Conservation (phyloP, 2,113 vertebrate species). For the Petromus typicus region DNA sequence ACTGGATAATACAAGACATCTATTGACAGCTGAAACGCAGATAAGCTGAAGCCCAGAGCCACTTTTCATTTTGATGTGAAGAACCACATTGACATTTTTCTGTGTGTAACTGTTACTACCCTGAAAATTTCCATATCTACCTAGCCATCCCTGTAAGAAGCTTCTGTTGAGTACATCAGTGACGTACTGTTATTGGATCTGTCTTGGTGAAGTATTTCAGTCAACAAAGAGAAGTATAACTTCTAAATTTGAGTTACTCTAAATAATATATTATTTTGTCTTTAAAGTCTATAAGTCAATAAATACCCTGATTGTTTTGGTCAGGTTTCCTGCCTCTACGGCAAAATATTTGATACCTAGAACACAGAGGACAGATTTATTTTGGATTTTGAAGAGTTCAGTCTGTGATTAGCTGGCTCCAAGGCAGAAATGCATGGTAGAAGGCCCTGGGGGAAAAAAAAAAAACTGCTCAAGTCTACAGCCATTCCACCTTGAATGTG, state of each 20-base stretch:
- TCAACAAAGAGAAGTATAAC: neutral
- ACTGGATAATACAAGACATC: neutral
- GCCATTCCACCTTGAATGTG: too few species aligned
- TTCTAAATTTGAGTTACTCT: neutral
- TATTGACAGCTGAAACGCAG: neutral
- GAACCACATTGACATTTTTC: neutral
- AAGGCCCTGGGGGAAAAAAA: neutral
- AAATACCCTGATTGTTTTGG: neutral
- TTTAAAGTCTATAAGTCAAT: neutral
- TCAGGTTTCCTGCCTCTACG: neutral
- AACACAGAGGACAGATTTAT: neutral
- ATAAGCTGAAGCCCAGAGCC: neutral
- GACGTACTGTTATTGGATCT: neutral
- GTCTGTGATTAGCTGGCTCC: neutral
- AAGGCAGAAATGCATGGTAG: neutral
- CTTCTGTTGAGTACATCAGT: neutral
- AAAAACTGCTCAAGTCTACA: too few species aligned
- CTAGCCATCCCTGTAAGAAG: neutral
- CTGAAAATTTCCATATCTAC: neutral
- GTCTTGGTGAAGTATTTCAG: slow-evolving; percentile 16
- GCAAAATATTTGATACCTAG: neutral
- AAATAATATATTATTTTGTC: neutral
- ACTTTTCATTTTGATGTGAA: neutral
- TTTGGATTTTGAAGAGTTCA: neutral
- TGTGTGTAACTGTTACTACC: neutral